Evolutionary conservation across 1,140 invertebrate species (phyloP), one percentile per base, ranked within the genome.

Genomic region (Hypothenemus hampei): DNA sequence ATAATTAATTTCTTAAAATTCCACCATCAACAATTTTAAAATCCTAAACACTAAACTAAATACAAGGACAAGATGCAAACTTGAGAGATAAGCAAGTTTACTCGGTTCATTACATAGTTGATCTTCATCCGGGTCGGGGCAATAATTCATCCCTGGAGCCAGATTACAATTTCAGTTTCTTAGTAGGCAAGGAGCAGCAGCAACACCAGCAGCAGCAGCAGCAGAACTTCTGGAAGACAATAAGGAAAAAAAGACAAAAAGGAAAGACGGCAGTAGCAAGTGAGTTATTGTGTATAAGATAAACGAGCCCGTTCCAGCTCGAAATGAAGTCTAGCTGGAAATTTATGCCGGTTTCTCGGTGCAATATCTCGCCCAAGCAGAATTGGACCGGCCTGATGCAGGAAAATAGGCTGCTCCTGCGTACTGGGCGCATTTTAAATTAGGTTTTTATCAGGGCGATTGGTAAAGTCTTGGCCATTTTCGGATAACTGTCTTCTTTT

Each of bases 241-340:
- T 69, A 69, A 66, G 66, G 62, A 67, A 65, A 63, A 67, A 64
- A 35, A 36, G 46, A 62, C 60, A 68, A 67, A 69, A 67, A 66
- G 63, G 64, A 65, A 61, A 65, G 69, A 69, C 68, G 67, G 66
- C 64, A 52, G 50, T 58, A 41, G 24, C 44, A 47, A 47, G 69
- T 71, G 69, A 71, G 62, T 71, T 71, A 71, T 71, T 68, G 68
- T 71, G 66, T 69, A 67, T 65, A 71, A 71, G 69, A 71, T 71
- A 71, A 71, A 71, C 69, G 69, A 65, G 68, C 65, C 62, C 69
- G 69, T 67, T 66, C 65, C 66, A 60, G 67, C 68, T 64, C 69
- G 69, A 71, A 71, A 71, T 71, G 69, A 71, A 71, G 69, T 71
- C 69, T 71, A 68, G 69, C 68, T 59, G 68, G 65, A 69, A 70